Evolutionary conservation across 1,140 invertebrate species (phyloP).

Genomic region (Oppia nitens): DNA sequence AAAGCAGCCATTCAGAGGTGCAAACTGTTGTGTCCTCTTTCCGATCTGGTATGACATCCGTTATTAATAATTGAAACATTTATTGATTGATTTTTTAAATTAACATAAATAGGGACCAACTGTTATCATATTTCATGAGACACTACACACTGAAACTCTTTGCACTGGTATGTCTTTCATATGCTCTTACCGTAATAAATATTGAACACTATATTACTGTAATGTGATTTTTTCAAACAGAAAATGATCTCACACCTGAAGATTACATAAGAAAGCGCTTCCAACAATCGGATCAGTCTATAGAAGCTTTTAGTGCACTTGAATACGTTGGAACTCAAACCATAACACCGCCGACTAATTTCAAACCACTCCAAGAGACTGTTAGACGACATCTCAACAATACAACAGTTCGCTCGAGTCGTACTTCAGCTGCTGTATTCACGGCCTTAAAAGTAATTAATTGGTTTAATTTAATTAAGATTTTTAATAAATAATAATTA

Average conservation of each 20-base stretch:
- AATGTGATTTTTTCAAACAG: constrained; percentile 23
- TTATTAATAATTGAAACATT: neutral
- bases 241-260: constrained; percentile 41
- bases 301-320: constrained; percentile 53
- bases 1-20: constrained; percentile 37
- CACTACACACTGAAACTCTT: constrained; percentile 43
- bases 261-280: constrained; percentile 46
- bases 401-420: constrained; percentile 44
- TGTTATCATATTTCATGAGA: constrained; percentile 65
- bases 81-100: no score
- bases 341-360: constrained; percentile 35
- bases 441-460: constrained; percentile 40
- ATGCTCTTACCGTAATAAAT: constrained; percentile 1
- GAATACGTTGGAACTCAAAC: constrained; percentile 49
- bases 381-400: constrained; percentile 43
- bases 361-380: constrained; percentile 33
- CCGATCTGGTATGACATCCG: constrained; percentile 8
- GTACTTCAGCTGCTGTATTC: constrained; percentile 46
- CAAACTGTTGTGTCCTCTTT: constrained; percentile 30
- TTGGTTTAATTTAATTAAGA: constrained; percentile 9
- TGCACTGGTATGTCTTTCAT: constrained; percentile 20
- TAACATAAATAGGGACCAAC: constrained; percentile 45
- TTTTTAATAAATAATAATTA: constrained; percentile 5
- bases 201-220: no score
- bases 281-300: constrained; percentile 39